These are phyloP conservation scores for Drosophila mayri DNA, from an alignment of 1,140 invertebrate species.

Conservation along the genomic window DNA sequence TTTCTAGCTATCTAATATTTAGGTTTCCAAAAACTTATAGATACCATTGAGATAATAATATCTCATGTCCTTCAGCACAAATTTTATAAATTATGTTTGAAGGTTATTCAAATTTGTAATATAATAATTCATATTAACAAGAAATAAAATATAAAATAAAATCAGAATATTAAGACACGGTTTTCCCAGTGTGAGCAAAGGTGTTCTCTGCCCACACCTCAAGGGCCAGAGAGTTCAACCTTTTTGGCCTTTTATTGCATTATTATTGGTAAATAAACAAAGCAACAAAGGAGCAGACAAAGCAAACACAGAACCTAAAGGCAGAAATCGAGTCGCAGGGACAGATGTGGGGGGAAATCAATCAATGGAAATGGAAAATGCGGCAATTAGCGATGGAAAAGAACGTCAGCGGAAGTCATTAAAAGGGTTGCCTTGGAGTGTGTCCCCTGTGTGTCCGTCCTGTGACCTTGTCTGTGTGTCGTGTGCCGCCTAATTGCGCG, in stretches of 20 bases:
- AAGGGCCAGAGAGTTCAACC: constrained; percentile 21
- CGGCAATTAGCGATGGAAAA: constrained; percentile 60
- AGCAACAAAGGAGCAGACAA: constrained; percentile 17
- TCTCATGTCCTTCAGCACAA: too few species aligned
- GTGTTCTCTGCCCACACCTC: constrained; percentile 12
- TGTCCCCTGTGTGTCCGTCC: neutral
- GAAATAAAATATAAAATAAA: neutral
- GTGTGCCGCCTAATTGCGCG: constrained; percentile 69
- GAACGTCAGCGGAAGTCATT: constrained; percentile 67
- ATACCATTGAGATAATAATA: too few species aligned
- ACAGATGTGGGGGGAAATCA: constrained; percentile 45
- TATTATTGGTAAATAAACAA: constrained; percentile 73
- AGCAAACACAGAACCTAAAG: constrained; percentile 15
- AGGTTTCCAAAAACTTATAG: too few species aligned
- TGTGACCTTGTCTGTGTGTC: constrained; percentile 13
- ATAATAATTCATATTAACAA: too few species aligned
- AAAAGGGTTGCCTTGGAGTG: constrained; percentile 66
- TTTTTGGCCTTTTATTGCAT: constrained; percentile 66
- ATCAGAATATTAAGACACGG: neutral
- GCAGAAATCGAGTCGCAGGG: neutral
- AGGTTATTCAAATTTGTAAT: too few species aligned
- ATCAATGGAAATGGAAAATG: constrained; percentile 59
- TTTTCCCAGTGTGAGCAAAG: neutral
- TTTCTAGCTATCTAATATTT: too few species aligned
- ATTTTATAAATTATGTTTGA: too few species aligned